Conservation (phyloP, 2,888 invertebrate genomes). For the Scelioninae gen. 2 region DNA sequence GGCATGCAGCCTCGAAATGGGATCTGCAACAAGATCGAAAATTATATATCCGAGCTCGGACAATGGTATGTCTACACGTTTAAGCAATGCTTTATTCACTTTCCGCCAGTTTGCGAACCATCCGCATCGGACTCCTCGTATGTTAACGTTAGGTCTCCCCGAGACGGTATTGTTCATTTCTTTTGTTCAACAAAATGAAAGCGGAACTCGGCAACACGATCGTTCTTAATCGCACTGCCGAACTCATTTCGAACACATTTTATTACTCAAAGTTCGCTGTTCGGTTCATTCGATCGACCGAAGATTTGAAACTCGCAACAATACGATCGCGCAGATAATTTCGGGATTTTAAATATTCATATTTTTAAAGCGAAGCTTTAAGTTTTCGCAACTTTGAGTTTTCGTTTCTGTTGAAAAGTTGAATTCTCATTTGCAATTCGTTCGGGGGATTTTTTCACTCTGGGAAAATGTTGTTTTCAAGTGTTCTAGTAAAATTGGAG, state of each 20-base stretch:
- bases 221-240: background rate
- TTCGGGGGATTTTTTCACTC: too few relatives aligned
- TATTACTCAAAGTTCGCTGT: background rate
- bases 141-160: background rate
- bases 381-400: too few relatives aligned
- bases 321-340: too few relatives aligned
- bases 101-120: conserved; percentile 4
- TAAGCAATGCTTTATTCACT: conserved; percentile 9
- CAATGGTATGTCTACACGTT: conserved; percentile 78
- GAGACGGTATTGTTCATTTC: conserved; percentile 18
- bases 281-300: too few relatives aligned
- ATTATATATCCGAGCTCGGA: conserved; percentile 82
- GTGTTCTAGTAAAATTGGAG: too few relatives aligned
- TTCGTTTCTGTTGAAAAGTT: too few relatives aligned
- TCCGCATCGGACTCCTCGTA: background rate
- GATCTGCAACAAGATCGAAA: conserved; percentile 82
- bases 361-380: too few relatives aligned
- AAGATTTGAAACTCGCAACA: too few relatives aligned
- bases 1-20: conserved; percentile 74
- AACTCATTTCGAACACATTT: background rate
- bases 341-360: too few relatives aligned
- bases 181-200: conserved; percentile 10
- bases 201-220: background rate
- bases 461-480: too few relatives aligned
- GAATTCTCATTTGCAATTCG: too few relatives aligned